A percentile compares a stretch with the other conserved stretches of the same genome.
These are phyloP conservation scores for Cyprinus carpio DNA, from an alignment of 2,113 vertebrate species.

Conservation along the genomic window DNA sequence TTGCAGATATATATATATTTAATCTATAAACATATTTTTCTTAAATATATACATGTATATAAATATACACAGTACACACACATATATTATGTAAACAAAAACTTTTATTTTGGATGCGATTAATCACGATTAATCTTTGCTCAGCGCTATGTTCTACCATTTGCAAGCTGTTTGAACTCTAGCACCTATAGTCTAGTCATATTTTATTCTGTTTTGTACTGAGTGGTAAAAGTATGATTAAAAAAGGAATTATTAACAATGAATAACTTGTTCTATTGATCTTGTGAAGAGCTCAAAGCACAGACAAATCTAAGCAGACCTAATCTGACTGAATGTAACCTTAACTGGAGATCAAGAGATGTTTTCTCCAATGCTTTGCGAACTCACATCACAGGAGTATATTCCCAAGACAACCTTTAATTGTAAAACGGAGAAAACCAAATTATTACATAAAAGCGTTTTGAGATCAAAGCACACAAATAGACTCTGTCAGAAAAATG, in stretches of 20 bases:
- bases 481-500: not conserved
- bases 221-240: not conserved
- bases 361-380: not conserved
- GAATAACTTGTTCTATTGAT: not conserved
- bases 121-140: too few relatives aligned
- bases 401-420: not conserved
- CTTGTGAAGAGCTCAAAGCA: not conserved
- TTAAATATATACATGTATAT: too few relatives aligned
- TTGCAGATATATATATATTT: too few relatives aligned
- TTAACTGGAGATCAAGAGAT: not conserved
- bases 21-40: too few relatives aligned
- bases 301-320: not conserved
- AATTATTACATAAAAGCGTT: not conserved
- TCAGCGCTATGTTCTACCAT: too few relatives aligned
- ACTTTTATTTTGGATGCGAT: too few relatives aligned
- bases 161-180: not conserved
- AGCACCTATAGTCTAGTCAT: not conserved
- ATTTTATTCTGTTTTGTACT: not conserved
- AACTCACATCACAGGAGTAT: not conserved
- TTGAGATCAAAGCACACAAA: not conserved
- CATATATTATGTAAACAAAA: too few relatives aligned
- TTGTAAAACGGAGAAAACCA: not conserved
- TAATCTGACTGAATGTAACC: not conserved
- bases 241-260: not conserved
- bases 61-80: too few relatives aligned